Evolutionary conservation across 2,113 vertebrate species (phyloP).

Genomic region (Pogona vitticeps): DNA sequence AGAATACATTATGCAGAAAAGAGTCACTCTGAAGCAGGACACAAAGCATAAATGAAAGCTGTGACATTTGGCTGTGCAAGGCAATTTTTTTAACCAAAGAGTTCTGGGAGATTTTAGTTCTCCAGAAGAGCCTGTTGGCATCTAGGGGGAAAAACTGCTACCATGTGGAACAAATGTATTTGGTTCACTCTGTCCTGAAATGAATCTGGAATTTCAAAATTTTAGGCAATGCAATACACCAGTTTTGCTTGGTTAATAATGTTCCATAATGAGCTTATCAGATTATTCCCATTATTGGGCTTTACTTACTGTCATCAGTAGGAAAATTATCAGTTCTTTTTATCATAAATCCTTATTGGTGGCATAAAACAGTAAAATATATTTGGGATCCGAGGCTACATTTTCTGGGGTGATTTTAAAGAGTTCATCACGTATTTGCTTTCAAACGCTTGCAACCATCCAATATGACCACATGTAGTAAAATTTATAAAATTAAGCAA

Average conservation of each 20-base stretch:
- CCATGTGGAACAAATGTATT: background rate
- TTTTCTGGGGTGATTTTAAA: background rate
- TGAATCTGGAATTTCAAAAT: background rate
- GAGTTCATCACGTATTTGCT: background rate
- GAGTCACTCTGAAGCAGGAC: background rate
- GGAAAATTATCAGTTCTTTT: background rate
- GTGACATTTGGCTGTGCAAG: background rate
- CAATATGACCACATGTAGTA: background rate
- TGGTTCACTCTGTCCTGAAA: background rate
- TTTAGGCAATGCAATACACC: background rate
- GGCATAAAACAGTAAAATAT: background rate
- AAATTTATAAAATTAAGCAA: background rate
- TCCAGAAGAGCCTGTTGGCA: background rate
- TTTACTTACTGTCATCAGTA: background rate
- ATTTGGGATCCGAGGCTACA: no score
- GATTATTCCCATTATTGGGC: background rate
- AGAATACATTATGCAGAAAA: background rate
- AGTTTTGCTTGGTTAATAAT: background rate
- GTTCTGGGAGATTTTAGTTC: background rate
- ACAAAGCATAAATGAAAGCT: background rate
- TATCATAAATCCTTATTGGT: background rate
- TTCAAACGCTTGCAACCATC: background rate
- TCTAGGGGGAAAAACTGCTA: background rate
- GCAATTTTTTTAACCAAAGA: background rate
- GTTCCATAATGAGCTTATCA: background rate